Percentiles rank a stretch among this genome's conserved stretches.
phyloP scores from a whole-genome alignment of 1,140 invertebrate species.

The Periplaneta americana region DNA sequence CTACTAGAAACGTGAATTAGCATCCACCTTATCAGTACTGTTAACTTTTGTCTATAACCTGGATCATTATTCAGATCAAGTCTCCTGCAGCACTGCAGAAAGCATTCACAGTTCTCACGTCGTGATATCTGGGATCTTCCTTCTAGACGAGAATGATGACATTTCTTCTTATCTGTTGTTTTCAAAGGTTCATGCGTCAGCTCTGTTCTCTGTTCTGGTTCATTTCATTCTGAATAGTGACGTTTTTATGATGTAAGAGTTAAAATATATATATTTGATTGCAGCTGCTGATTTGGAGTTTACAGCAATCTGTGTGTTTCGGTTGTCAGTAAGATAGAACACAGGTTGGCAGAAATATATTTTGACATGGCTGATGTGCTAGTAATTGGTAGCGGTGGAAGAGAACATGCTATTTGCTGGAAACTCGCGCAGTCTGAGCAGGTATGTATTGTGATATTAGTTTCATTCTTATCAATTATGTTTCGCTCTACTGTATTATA shows the following conservation, averaged over 20 bases:
- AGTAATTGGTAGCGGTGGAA: constrained; percentile 87
- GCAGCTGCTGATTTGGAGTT: no score
- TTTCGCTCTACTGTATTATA: background rate
- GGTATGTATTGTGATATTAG: constrained; percentile 30
- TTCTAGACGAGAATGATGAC: no score
- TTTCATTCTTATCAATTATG: background rate
- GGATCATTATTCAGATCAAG: no score
- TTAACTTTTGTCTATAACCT: no score
- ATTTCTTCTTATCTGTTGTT: no score
- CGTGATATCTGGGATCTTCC: no score
- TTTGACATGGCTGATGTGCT: constrained; percentile 53
- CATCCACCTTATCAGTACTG: no score
- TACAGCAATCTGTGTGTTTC: background rate
- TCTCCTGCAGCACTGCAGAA: no score
- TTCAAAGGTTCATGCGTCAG: no score
- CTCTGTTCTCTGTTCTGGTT: background rate
- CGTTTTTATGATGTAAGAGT: no score
- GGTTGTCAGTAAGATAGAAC: background rate
- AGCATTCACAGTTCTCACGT: no score
- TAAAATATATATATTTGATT: background rate
- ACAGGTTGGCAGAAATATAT: background rate
- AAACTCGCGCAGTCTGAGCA: constrained; percentile 76
- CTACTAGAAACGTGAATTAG: no score
- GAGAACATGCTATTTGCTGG: constrained; percentile 93
- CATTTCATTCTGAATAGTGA: background rate